Base-by-base conservation (phyloP, 2,888 invertebrate genomes). In the Drosophila mercatorum region DNA sequence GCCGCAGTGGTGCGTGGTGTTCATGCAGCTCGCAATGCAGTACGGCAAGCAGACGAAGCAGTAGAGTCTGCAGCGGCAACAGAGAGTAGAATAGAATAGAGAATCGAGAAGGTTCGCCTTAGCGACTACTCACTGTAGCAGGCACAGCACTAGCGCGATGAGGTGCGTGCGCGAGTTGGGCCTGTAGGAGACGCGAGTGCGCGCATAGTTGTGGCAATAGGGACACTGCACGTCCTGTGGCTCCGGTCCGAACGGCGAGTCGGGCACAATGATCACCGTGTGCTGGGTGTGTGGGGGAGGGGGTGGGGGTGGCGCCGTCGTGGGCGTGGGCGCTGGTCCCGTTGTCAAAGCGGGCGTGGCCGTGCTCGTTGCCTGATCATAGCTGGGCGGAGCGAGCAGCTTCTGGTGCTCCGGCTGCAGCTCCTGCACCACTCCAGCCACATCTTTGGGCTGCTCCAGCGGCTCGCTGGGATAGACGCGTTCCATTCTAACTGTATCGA, bases 101-200 rank as follows among this genome's bases (percentile, higher is more conserved):
- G 31, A 34, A 38, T 34, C n/a, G 11, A 5, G 22, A 46, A 2
- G 1, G 47, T 52, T 68, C 57, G 46, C 46, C 34, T 8, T 40
- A 31, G 34, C 55, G 51, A 68, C 52, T 80, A 91, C 91, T 91
- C 78, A 91, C 91, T 91, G 91, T 44, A 91, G 80, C 43, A 91
- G 58, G 78, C 94, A 95, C 14, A 95, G 90, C 1, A 94, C 53
- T 10, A 93, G 69, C 6, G 95, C 95, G 69, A 94, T 93, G 11
- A 94, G 80, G 88, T 95, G 95, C 0, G 95, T 95, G 61, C 93
- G 93, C 7, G 93, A 92, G 0, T 93, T 93, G 7, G 94, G 83
- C 66, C 91, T 93, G 46, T 80, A 83, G 74, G 89, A 87, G 2
- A 94, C 82, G 62, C 92, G 93, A 1, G 94, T 94, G 41, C 93